Conservation (phyloP, 2,113 vertebrate species). For the Cairina moschata region DNA sequence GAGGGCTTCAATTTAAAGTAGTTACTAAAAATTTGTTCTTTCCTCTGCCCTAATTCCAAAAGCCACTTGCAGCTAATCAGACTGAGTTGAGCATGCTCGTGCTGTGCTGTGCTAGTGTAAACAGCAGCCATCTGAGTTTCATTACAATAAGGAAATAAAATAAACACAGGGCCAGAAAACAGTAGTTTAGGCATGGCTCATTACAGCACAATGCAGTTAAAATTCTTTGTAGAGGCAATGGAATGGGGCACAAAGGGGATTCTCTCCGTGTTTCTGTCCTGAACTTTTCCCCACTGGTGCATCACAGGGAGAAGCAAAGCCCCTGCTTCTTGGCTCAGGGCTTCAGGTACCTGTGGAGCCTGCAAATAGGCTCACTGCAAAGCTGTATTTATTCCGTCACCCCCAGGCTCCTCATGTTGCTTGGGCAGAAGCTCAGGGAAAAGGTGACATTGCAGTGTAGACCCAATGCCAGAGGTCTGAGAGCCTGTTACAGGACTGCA, state of each 20-base stretch:
- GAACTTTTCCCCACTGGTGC: neutral
- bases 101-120: conserved; percentile 78
- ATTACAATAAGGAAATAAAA: conserved; percentile 90
- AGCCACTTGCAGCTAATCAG: conserved; percentile 80
- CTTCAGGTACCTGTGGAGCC: neutral
- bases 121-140: conserved; percentile 90
- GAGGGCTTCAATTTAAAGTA: conserved; percentile 78
- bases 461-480: neutral
- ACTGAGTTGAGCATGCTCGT: conserved; percentile 62
- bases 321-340: neutral
- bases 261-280: neutral
- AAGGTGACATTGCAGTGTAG: rapidly evolving
- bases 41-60: conserved; percentile 79
- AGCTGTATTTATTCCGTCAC: neutral
- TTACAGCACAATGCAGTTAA: conserved; percentile 83
- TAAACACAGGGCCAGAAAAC: conserved; percentile 86
- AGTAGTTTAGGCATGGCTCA: conserved; percentile 85
- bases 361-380: neutral
- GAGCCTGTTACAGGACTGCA: rapidly evolving
- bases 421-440: rapidly evolving
- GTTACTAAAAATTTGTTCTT: conserved; percentile 83
- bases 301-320: neutral
- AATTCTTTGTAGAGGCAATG: conserved; percentile 39
- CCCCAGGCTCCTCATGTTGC: rapidly evolving
- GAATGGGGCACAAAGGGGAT: neutral